Evolutionary conservation across 2,113 vertebrate species (phyloP), one percentile per base, ranked within the genome.

Genomic region (Tyto alba): DNA sequence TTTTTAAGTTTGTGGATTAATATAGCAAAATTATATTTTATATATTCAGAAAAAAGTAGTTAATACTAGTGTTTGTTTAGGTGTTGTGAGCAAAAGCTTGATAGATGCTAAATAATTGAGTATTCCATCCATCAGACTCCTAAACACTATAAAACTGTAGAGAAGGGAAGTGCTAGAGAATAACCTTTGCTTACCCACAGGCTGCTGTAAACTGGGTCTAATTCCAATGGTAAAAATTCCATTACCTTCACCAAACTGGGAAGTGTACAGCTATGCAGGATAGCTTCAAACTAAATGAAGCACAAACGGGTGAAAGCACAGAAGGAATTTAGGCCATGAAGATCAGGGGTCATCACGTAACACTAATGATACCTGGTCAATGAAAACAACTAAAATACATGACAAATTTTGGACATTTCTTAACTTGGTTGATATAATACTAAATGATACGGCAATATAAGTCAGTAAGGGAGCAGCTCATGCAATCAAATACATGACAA

Each of bases 41-140:
- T 13, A 60, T 57, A 79, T 89, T 62, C 5, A 2, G 16, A 18
- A 66, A 86, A 91, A 90, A 62, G 36, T 38, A 85, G 21, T 40
- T n/a, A 87, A 87, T 40, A 41, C 12, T 57, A 55, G 43, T 63
- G 67, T 87, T 92, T 94, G 66, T 93, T 91, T 88, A 92, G 63
- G 77, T 74, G 63, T 29, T 76, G 67, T 69, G 88, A 94, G 94
- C 82, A 89, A 92, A 92, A 95, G 17, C 16, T 56, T 79, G 62
- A 95, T 47, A 91, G 38, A 95, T 68, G 52, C 21, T 89, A 89
- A 93, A 89, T 89, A 94, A 95, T 91, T 79, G 55, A 96, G 57
- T 38, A 22, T 38, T 82, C 66, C 29, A 87, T 47, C 53, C 69
- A 82, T 86, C 89, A 79, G 48, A 30, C 10, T 72, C 22, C 62